A percentile compares a stretch with the other conserved stretches of the same genome.
Evolutionary conservation across 2,113 vertebrate genomes (phyloP).

Genomic region (Sander vitreus): DNA sequence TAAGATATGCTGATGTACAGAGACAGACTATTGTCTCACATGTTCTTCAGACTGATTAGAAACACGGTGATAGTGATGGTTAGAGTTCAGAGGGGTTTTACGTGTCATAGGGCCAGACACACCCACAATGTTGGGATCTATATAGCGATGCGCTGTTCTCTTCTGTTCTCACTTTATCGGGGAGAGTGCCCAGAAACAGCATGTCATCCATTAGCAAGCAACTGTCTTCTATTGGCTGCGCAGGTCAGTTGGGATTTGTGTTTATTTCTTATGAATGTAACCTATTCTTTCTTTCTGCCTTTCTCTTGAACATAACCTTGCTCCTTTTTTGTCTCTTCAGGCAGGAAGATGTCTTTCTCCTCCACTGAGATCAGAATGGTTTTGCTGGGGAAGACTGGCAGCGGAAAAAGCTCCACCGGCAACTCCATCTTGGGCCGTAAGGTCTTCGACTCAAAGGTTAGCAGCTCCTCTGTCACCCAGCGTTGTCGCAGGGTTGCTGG

Average conservation of each 20-base stretch:
- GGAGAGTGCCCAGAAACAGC: neutral
- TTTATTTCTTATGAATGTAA: neutral
- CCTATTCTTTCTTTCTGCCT: neutral
- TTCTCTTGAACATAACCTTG: neutral
- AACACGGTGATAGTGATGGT: conserved; percentile 14
- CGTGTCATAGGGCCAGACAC: conserved; percentile 30
- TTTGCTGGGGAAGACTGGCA: conserved; percentile 71
- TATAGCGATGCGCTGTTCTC: conserved; percentile 19
- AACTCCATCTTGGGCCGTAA: conserved; percentile 64
- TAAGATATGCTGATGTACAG: conserved; percentile 27
- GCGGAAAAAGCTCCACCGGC: conserved; percentile 73
- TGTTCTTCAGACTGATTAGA: conserved; percentile 15
- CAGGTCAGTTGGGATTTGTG: conserved; percentile 23
- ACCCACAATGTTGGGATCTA: conserved; percentile 21
- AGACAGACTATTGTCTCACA: conserved; percentile 59
- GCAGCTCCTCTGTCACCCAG: neutral
- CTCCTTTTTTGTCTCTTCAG: conserved; percentile 25
- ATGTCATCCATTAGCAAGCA: conserved; percentile 67
- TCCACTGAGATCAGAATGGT: conserved; percentile 56
- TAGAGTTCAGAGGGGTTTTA: conserved; percentile 39
- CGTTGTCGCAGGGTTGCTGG: conserved; percentile 43
- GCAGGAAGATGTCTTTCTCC: conserved; percentile 16
- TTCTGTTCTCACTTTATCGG: neutral
- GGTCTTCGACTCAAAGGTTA: conserved; percentile 49
- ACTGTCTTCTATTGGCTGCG: conserved; percentile 29